These are phyloP conservation scores for Panthera uncia DNA, from an alignment of 2,113 vertebrate species.

Conservation along the genomic window DNA sequence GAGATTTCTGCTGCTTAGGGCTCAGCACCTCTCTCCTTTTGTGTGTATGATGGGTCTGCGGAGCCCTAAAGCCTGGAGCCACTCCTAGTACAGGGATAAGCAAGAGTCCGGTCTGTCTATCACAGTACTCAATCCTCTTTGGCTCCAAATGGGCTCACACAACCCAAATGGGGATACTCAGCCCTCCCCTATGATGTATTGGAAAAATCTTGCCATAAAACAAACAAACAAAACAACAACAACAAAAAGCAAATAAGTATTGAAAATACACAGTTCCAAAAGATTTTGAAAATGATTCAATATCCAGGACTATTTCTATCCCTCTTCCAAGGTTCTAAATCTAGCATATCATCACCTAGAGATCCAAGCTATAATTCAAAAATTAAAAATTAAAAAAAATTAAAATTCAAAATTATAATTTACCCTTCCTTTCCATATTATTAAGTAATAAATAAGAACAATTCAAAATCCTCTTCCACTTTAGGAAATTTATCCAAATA, in stretches of 20 bases:
- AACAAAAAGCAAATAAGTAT: background rate
- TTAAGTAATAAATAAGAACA: background rate
- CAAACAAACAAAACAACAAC: background rate
- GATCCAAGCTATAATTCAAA: background rate
- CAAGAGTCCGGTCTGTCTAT: background rate
- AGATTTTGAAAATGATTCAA: slow-evolving; percentile 12
- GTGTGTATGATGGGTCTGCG: background rate
- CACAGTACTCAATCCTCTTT: background rate
- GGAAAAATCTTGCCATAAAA: slow-evolving; percentile 29
- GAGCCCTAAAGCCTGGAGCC: background rate
- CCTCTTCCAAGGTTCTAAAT: slow-evolving; percentile 49
- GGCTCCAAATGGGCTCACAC: background rate
- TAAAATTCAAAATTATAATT: slow-evolving; percentile 17
- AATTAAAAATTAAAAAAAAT: background rate
- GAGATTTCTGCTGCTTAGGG: background rate
- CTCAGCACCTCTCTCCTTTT: background rate
- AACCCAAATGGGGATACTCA: background rate
- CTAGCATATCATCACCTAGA: background rate
- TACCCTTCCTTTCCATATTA: background rate
- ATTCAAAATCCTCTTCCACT: slow-evolving; percentile 41
- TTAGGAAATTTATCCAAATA: slow-evolving; percentile 39
- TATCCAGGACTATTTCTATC: slow-evolving; percentile 29
- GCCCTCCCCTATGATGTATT: background rate
- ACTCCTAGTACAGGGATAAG: background rate
- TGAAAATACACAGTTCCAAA: slow-evolving; percentile 19